Percentiles rank a stretch among this genome's conserved stretches.
phyloP scores from a whole-genome alignment of 2,797 vertebrate genomes.

The Centroberyx gerrardi region DNA sequence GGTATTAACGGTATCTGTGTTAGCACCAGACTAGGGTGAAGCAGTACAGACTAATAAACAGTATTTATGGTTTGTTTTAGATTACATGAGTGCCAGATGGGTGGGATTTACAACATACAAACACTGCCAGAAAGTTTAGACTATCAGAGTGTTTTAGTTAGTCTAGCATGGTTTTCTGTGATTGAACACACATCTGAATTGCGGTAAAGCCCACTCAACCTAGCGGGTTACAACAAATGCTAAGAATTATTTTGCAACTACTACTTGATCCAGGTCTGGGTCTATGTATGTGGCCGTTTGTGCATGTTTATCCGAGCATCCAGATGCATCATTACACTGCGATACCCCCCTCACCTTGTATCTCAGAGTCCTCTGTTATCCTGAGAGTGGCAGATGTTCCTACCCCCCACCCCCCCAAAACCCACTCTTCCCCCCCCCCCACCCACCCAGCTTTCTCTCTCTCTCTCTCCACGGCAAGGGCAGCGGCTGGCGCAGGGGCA shows the following conservation, averaged over 20 bases:
- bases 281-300: neutral
- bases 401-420: slow-evolving; percentile 34
- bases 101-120: slow-evolving; percentile 1
- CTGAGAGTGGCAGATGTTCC: slow-evolving; percentile 88
- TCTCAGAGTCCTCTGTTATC: slow-evolving; percentile 69
- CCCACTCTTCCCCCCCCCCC: slow-evolving; percentile 9
- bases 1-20: slow-evolving; percentile 54
- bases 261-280: neutral
- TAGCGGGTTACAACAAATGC: neutral
- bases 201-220: neutral
- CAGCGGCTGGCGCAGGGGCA: slow-evolving; percentile 84
- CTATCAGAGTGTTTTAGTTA: slow-evolving; percentile 13
- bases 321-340: slow-evolving; percentile 36
- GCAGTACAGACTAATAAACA: slow-evolving; percentile 23
- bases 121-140: slow-evolving; percentile 23
- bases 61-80: slow-evolving; percentile 9
- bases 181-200: neutral
- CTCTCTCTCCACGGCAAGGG: slow-evolving; percentile 85
- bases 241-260: neutral
- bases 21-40: slow-evolving; percentile 49
- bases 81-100: slow-evolving; percentile 8
- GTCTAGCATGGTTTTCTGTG: neutral
- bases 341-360: slow-evolving; percentile 46
- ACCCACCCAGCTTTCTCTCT: slow-evolving; percentile 65
- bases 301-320: slow-evolving; percentile 19